These are phyloP conservation scores for Trochalopteron elliotii DNA, from an alignment of 2,113 vertebrate genomes.

Conservation along the genomic window DNA sequence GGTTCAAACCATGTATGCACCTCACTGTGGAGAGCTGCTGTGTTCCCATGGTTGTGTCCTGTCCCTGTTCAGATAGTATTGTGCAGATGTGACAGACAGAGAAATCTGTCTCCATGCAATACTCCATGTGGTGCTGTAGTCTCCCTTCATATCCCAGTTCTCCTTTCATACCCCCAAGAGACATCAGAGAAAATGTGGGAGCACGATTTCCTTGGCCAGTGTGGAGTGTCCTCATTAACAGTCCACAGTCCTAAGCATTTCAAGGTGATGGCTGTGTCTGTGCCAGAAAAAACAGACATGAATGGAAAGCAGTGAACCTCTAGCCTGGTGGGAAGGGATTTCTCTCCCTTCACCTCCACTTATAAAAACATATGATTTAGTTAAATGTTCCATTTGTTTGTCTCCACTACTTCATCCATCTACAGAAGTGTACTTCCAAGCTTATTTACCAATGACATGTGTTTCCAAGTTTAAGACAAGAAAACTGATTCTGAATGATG, in stretches of 20 bases:
- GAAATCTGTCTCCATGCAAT: neutral
- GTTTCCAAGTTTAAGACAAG: neutral
- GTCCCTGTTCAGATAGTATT: neutral
- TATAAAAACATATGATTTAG: neutral
- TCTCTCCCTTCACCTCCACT: neutral
- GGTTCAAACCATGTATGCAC: neutral
- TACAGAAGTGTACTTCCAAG: neutral
- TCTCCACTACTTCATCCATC: neutral
- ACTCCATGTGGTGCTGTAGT: neutral
- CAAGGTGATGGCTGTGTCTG: neutral
- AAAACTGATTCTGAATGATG: neutral
- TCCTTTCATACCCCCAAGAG: neutral
- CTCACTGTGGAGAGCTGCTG: neutral
- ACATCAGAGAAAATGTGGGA: neutral
- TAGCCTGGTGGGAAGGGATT: neutral
- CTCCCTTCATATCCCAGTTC: neutral
- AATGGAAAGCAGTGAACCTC: neutral
- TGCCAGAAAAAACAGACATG: neutral
- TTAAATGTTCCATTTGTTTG: neutral
- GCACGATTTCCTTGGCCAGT: neutral
- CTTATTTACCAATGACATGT: neutral
- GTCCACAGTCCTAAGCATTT: neutral
- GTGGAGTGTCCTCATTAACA: neutral
- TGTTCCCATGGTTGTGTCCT: accelerated
- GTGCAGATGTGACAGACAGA: neutral